Percentiles rank a stretch among this genome's conserved stretches.
Evolutionary conservation across 2,888 invertebrate genomes (phyloP).

Genomic region (Lasioglossum vierecki): DNA sequence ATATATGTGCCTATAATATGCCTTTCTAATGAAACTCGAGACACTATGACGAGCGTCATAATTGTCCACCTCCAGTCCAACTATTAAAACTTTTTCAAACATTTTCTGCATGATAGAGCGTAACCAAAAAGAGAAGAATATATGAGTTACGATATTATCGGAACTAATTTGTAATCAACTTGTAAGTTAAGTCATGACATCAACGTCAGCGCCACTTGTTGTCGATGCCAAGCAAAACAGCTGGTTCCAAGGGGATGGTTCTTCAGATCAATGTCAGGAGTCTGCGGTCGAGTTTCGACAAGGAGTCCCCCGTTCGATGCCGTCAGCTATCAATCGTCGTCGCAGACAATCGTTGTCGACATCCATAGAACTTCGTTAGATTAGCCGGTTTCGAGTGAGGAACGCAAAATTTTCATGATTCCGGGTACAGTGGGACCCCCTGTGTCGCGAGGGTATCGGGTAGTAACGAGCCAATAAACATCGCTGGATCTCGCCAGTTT

Average conservation of each 20-base stretch:
- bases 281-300: not conserved
- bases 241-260: not conserved
- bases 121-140: not conserved
- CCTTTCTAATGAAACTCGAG: not conserved
- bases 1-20: not conserved
- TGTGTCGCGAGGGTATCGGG: constrained; percentile 42
- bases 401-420: constrained; percentile 67
- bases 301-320: not conserved
- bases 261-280: not conserved
- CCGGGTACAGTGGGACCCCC: not conserved
- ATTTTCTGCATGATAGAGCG: not conserved
- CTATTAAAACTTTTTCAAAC: not conserved
- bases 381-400: constrained; percentile 27
- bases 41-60: not conserved
- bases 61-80: not conserved
- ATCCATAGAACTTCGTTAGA: constrained; percentile 42
- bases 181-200: not conserved
- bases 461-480: constrained; percentile 70
- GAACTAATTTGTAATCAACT: not conserved
- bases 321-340: not conserved
- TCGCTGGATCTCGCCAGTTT: constrained; percentile 58
- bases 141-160: not conserved
- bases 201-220: not conserved
- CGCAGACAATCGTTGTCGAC: constrained; percentile 35
- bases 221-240: not conserved